Conservation (phyloP, 2,797 vertebrate species). For the Staurois parvus region DNA sequence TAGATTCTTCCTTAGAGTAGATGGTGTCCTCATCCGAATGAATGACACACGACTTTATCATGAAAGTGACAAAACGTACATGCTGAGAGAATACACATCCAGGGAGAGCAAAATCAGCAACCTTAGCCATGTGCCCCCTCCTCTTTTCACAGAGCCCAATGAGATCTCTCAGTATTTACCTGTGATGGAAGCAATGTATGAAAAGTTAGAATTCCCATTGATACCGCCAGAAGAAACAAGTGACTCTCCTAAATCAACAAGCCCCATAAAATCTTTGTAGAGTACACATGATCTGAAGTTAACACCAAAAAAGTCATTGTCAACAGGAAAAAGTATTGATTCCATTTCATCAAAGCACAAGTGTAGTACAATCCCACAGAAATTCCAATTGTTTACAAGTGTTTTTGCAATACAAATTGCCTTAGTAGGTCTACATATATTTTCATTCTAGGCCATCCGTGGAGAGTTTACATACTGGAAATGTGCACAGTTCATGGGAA, state of each 20-base stretch:
- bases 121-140: constrained; percentile 87
- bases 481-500: not conserved
- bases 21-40: constrained; percentile 93
- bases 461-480: not conserved
- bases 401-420: not conserved
- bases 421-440: constrained; percentile 12
- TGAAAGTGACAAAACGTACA: constrained; percentile 77
- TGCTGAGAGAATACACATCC: constrained; percentile 91
- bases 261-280: constrained; percentile 46
- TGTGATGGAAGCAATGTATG: constrained; percentile 86
- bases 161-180: constrained; percentile 92
- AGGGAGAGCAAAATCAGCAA: constrained; percentile 90
- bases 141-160: constrained; percentile 92
- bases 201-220: constrained; percentile 88
- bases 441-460: not conserved
- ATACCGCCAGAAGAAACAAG: constrained; percentile 64
- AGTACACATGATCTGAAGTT: not conserved
- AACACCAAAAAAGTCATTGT: not conserved
- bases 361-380: not conserved
- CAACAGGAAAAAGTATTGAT: not conserved
- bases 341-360: not conserved
- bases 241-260: not conserved
- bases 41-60: constrained; percentile 94
- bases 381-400: not conserved
- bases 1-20: constrained; percentile 94